Conservation (phyloP, 2,113 vertebrate genomes). For the Forbesichthys papilliferus region DNA sequence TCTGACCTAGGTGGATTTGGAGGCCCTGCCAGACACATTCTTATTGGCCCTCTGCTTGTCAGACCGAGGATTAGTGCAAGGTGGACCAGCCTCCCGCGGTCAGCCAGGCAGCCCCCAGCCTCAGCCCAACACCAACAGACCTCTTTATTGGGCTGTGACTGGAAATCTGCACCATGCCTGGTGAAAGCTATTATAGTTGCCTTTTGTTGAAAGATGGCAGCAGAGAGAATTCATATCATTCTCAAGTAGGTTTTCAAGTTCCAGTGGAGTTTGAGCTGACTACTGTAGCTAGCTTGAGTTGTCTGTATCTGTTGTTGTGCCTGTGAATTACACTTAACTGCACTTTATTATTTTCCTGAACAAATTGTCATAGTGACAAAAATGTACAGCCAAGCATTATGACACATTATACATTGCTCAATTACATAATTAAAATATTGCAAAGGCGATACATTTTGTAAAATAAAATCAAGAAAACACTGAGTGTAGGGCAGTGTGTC, state of each 20-base stretch:
- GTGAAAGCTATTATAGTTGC: conserved; percentile 35
- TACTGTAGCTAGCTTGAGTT: conserved; percentile 76
- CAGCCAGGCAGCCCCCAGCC: conserved; percentile 50
- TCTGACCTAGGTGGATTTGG: conserved; percentile 67
- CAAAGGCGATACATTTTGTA: no score
- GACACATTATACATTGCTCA: no score
- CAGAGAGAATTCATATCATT: conserved; percentile 53
- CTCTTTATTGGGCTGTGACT: conserved; percentile 81
- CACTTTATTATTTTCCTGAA: no score
- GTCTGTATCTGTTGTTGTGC: no score
- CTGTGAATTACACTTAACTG: no score
- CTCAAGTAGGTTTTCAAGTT: conserved; percentile 67
- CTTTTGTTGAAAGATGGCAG: conserved; percentile 82
- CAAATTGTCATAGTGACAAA: no score
- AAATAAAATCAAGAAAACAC: no score
- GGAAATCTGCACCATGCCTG: conserved; percentile 69
- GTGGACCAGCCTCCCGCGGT: conserved; percentile 64
- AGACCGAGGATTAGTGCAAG: conserved; percentile 79
- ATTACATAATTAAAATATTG: no score
- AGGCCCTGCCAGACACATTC: conserved; percentile 70
- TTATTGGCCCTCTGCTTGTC: conserved; percentile 74
- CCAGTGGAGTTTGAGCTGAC: conserved; percentile 75
- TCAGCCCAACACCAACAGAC: conserved; percentile 50
- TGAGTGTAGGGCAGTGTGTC: no score
- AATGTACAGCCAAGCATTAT: no score